These are phyloP conservation scores for Piscicola geometra DNA, from an alignment of 2,888 invertebrate genomes.

Conservation along the genomic window DNA sequence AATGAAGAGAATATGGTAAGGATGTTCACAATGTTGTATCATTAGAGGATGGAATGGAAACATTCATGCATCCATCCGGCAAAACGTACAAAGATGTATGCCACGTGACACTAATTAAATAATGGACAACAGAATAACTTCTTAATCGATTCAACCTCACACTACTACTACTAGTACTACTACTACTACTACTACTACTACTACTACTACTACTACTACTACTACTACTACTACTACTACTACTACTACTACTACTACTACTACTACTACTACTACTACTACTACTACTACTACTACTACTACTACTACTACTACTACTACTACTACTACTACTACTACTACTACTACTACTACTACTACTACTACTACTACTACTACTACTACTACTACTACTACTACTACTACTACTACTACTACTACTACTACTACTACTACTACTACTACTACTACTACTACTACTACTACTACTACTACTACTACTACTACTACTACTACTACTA, in stretches of 20 bases:
- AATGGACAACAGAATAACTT: no score
- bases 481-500: constrained; percentile 18
- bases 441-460: constrained; percentile 18
- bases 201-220: constrained; percentile 3
- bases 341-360: constrained; percentile 18
- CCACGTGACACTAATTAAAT: no score
- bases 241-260: constrained; percentile 2
- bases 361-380: constrained; percentile 16
- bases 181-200: background rate
- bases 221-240: constrained; percentile 3
- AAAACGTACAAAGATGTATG: no score
- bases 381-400: constrained; percentile 18
- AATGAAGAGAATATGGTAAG: no score
- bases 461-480: constrained; percentile 18
- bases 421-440: constrained; percentile 18
- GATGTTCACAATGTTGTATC: no score
- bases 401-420: constrained; percentile 18
- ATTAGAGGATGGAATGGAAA: no score
- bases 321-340: constrained; percentile 18
- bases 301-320: constrained; percentile 18
- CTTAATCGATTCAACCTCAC: no score
- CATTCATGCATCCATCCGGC: no score
- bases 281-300: constrained; percentile 18
- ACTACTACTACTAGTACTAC: no score
- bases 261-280: constrained; percentile 18